These are phyloP conservation scores for Globodera rostochiensis DNA, from an alignment of 1,140 invertebrate species.

Conservation along the genomic window DNA sequence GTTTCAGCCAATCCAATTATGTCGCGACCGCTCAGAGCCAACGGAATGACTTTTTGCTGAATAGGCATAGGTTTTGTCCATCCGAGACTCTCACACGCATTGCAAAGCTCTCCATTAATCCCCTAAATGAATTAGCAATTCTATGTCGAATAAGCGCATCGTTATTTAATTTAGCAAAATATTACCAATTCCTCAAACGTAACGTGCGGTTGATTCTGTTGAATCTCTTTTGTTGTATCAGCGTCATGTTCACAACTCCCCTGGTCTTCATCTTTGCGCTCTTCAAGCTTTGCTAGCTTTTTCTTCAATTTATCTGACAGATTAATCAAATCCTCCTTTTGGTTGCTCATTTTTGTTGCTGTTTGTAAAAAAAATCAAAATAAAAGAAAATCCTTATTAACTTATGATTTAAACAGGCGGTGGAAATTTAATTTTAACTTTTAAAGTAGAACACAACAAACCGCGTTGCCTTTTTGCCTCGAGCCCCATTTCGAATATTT, in stretches of 20 bases:
- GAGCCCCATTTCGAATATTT: too few relatives aligned
- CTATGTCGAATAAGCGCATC: neutral
- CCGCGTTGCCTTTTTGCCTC: too few relatives aligned
- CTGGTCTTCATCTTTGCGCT: neutral
- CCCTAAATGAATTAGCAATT: slow-evolving; percentile 21
- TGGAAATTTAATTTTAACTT: too few relatives aligned
- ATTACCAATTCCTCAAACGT: slow-evolving; percentile 9
- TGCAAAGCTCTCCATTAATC: slow-evolving; percentile 39
- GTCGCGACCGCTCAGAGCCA: slow-evolving; percentile 54
- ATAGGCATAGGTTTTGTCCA: slow-evolving; percentile 47
- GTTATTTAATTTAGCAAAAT: neutral
- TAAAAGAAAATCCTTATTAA: too few relatives aligned
- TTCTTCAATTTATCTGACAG: neutral
- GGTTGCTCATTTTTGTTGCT: neutral
- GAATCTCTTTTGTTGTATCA: neutral
- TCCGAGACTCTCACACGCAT: slow-evolving; percentile 33
- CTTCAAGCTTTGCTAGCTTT: neutral
- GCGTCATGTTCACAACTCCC: neutral
- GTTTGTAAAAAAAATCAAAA: too few relatives aligned
- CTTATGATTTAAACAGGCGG: too few relatives aligned
- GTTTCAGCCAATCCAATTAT: slow-evolving; percentile 63
- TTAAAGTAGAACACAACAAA: too few relatives aligned
- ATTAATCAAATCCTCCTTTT: neutral
- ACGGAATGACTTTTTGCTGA: slow-evolving; percentile 55
- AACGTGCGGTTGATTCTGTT: neutral